Evolutionary conservation across 1,140 invertebrate species (phyloP).

Genomic region (Hirudo medicinalis): DNA sequence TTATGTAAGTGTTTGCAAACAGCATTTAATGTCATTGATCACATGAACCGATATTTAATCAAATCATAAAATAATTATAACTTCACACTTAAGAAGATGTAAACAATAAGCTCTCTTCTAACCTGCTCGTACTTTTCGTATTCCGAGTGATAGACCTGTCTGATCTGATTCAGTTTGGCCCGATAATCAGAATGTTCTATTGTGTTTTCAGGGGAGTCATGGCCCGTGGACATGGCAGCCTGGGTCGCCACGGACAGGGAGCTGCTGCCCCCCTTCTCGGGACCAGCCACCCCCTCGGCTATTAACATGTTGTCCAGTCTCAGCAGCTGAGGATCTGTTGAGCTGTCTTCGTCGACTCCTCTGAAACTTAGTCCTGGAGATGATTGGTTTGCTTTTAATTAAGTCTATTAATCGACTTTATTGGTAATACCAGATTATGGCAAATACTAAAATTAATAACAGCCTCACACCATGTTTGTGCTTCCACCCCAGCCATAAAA

Average conservation of each 20-base stretch:
- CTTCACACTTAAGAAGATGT: too few species aligned
- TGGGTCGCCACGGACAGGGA: conserved; percentile 76
- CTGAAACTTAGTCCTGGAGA: conserved; percentile 76
- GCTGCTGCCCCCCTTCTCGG: conserved; percentile 86
- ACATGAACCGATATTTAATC: too few species aligned
- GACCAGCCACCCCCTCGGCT: conserved; percentile 94
- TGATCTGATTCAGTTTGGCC: conserved; percentile 94
- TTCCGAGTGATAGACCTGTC: conserved; percentile 97
- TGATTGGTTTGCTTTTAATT: too few species aligned
- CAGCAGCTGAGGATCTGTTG: conserved; percentile 96
- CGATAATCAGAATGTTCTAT: conserved; percentile 95
- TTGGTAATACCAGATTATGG: too few species aligned
- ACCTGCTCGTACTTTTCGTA: conserved; percentile 96
- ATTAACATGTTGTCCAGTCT: conserved; percentile 98
- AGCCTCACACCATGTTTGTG: too few species aligned
- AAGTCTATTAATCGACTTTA: too few species aligned
- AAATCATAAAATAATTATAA: too few species aligned
- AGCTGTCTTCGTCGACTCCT: conserved; percentile 94
- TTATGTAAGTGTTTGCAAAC: too few species aligned
- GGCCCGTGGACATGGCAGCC: conserved; percentile 61
- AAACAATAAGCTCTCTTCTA: conserved; percentile 22
- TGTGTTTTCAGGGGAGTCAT: conserved; percentile 64
- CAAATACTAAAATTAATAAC: background rate
- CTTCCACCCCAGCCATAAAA: too few species aligned
- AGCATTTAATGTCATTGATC: too few species aligned